Conservation (phyloP, 1,140 invertebrate species). For the Heterodera schachtii region DNA sequence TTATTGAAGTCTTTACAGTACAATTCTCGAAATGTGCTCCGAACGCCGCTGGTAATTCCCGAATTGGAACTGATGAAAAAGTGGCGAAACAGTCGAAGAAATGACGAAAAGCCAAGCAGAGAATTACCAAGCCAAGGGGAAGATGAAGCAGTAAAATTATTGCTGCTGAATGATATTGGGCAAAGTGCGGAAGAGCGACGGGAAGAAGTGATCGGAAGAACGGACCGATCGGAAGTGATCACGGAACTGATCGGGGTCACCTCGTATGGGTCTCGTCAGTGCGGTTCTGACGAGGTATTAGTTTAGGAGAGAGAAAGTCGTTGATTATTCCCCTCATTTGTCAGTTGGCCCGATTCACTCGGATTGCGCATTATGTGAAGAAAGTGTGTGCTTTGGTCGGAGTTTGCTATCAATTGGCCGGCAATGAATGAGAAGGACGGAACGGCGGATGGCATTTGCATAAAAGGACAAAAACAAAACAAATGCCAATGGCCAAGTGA, state of each 20-base stretch:
- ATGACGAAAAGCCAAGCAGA: neutral
- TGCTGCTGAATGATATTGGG: neutral
- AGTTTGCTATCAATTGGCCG: conserved; percentile 32
- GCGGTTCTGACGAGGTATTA: conserved; percentile 45
- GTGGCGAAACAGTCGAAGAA: conserved; percentile 9
- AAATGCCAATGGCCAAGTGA: too few species aligned
- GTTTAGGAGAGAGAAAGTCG: neutral
- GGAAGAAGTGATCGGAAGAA: neutral
- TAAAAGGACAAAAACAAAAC: neutral
- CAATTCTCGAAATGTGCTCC: conserved; percentile 7
- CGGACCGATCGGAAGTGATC: neutral
- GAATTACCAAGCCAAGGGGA: neutral
- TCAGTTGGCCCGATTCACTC: conserved; percentile 45
- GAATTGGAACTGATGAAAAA: conserved; percentile 20
- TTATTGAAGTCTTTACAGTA: neutral
- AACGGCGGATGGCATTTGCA: neutral
- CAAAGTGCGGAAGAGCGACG: neutral
- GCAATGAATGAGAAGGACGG: neutral
- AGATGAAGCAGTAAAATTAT: neutral
- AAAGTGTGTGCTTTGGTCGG: conserved; percentile 41
- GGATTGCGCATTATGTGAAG: conserved; percentile 32
- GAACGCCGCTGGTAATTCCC: conserved; percentile 18
- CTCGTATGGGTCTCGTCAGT: conserved; percentile 50
- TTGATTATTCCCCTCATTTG: neutral
- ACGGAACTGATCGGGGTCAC: conserved; percentile 45